phyloP scores from a whole-genome alignment of 2,888 invertebrate species.

The Eilema sororculum region DNA sequence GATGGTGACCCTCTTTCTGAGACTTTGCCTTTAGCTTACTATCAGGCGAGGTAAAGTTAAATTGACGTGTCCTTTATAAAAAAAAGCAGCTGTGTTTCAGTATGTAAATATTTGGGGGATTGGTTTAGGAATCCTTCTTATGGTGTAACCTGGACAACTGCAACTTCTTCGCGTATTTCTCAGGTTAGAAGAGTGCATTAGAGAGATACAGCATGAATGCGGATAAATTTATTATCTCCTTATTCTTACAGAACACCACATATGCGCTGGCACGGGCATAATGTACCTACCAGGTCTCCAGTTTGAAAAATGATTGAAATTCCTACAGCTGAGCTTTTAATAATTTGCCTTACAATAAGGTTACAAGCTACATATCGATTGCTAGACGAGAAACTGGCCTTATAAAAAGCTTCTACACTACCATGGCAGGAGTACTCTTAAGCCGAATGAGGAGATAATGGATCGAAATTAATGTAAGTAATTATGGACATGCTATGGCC shows the following conservation, averaged over 20 bases:
- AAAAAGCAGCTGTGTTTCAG: no score
- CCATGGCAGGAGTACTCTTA: not conserved
- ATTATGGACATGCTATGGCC: conserved; percentile 2
- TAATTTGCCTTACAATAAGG: not conserved
- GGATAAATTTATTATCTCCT: not conserved
- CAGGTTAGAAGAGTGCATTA: not conserved
- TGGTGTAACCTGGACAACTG: not conserved
- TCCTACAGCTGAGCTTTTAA: not conserved
- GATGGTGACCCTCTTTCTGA: no score
- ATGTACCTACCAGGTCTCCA: no score
- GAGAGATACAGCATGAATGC: not conserved
- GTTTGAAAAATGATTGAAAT: no score
- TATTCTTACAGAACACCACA: not conserved
- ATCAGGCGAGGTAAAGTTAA: no score
- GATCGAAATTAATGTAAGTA: not conserved
- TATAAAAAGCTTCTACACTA: not conserved
- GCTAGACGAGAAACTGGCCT: not conserved
- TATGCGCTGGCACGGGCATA: not conserved
- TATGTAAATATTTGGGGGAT: not conserved
- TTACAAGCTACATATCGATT: conserved; percentile 1
- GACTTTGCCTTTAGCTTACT: no score
- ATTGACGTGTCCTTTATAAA: no score
- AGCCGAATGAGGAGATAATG: conserved; percentile 9
- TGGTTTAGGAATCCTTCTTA: not conserved
- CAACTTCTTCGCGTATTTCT: not conserved